Base-by-base conservation (phyloP, 1,140 invertebrate species). In the Bombus superbus region DNA sequence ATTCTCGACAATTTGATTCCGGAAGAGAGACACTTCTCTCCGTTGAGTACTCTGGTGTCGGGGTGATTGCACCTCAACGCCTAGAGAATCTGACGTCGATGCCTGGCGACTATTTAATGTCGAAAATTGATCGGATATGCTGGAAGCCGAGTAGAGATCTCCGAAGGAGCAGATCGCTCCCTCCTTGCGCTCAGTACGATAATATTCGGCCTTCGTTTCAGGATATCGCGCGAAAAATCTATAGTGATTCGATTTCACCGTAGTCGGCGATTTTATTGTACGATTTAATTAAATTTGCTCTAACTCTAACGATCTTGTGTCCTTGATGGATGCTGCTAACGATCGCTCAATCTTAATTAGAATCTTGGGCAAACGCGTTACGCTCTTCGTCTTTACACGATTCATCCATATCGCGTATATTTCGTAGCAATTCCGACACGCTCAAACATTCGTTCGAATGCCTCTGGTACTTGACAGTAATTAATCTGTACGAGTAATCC, bases 1-100 rank as follows among this genome's bases (percentile, higher is more conserved):
- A 90, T 90, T 86, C 86, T 81, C 86, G 83, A 88, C 83, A 90
- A 90, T 90, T 90, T 85, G 89, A 90, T 90, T 90, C 82, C 53
- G 71, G 79, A 84, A 75, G 71, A 75, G 71, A 66, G 75, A 90
- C 72, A 83, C 86, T 90, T 79, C 64, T 89, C 69, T 40, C 9
- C 40, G 81, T 64, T 57, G 76, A 86, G 88, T 86, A 83, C 83
- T 68, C 44, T 38, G 69, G 42, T 74, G 83, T 74, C 71, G 78
- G 44, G 78, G 68, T 81, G 83, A 85, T 85, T 81, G 83, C 78
- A 64, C 77, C 69, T 68, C 77, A 76, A 59, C 75, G 47, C 78
- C n/a, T 69, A 25, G 44, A 71, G 59, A 57, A 74, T 66, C 42
- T 22, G 69, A 74, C 59, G 69, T 62, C 77, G 83, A 73, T 74